Evolutionary conservation across 1,140 invertebrate species (phyloP).

Genomic region (Caenorhabditis brenneri): DNA sequence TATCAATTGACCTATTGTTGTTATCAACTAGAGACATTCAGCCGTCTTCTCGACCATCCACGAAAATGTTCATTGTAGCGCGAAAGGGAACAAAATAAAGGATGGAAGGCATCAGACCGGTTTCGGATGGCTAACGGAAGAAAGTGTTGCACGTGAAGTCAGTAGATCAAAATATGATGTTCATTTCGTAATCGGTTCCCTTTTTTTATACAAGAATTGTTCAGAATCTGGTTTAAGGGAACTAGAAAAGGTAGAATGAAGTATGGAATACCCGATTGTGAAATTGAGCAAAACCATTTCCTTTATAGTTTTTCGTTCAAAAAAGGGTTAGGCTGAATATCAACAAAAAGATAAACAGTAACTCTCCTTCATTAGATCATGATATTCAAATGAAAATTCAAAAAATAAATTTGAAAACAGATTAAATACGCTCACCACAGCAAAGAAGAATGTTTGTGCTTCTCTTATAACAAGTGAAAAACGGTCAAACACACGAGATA

Average conservation of each 20-base stretch:
- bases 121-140: neutral
- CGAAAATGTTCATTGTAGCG: conserved; percentile 16
- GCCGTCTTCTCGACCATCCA: neutral
- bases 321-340: too few species aligned
- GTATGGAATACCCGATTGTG: too few species aligned
- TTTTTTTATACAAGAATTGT: neutral
- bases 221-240: neutral
- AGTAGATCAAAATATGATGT: conserved; percentile 5
- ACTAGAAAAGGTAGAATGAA: neutral
- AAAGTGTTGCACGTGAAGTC: neutral
- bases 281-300: too few species aligned
- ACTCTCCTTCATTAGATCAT: too few species aligned
- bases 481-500: too few species aligned
- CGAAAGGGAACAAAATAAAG: neutral
- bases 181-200: neutral
- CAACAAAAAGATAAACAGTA: too few species aligned
- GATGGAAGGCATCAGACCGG: neutral
- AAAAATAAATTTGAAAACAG: too few species aligned
- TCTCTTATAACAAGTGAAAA: too few species aligned
- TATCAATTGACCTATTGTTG: conserved; percentile 1
- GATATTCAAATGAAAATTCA: too few species aligned
- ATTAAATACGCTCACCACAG: too few species aligned
- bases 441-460: too few species aligned
- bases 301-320: too few species aligned
- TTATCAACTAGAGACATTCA: neutral